phyloP scores from a whole-genome alignment of 2,888 invertebrate genomes.

The Melipona beecheii region DNA sequence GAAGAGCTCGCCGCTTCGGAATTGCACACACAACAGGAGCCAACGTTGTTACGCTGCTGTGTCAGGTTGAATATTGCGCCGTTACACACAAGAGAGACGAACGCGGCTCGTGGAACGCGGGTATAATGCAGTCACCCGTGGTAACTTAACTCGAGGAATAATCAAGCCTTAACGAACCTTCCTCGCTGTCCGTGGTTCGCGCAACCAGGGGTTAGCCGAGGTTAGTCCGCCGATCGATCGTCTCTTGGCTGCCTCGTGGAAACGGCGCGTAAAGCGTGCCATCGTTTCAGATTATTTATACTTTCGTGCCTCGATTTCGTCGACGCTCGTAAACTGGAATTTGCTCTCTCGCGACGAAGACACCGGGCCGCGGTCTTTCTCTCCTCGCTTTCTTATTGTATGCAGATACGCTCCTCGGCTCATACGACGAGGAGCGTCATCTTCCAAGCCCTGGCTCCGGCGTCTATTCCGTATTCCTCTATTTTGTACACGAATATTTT shows the following conservation, averaged over 20 bases:
- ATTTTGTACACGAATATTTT: not conserved
- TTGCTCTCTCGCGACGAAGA: conserved; percentile 8
- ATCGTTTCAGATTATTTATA: too few species aligned
- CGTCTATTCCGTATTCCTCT: not conserved
- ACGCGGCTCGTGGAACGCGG: conserved; percentile 39
- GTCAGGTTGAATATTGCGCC: conserved; percentile 44
- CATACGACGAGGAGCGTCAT: conserved; percentile 29
- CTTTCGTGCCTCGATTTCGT: not conserved
- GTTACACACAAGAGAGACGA: conserved; percentile 1
- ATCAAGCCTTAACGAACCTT: conserved; percentile 67
- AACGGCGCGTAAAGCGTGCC: conserved; percentile 18
- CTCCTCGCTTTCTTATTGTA: conserved; percentile 63
- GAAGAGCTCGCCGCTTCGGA: not conserved
- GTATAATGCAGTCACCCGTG: conserved; percentile 59
- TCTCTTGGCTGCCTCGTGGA: conserved; percentile 57
- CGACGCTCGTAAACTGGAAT: not conserved
- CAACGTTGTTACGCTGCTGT: not conserved
- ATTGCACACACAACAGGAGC: not conserved
- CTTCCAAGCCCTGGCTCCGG: conserved; percentile 19
- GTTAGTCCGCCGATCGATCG: conserved; percentile 67
- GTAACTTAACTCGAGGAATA: conserved; percentile 66
- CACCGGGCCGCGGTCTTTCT: conserved; percentile 13
- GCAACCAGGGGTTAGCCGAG: conserved; percentile 63
- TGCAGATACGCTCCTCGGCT: conserved; percentile 64
- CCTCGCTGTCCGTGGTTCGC: conserved; percentile 39